A percentile compares a stretch with the other conserved stretches of the same genome.
These are phyloP conservation scores for Protobothrops mucrosquamatus DNA, from an alignment of 2,113 vertebrate species.

Conservation along the genomic window DNA sequence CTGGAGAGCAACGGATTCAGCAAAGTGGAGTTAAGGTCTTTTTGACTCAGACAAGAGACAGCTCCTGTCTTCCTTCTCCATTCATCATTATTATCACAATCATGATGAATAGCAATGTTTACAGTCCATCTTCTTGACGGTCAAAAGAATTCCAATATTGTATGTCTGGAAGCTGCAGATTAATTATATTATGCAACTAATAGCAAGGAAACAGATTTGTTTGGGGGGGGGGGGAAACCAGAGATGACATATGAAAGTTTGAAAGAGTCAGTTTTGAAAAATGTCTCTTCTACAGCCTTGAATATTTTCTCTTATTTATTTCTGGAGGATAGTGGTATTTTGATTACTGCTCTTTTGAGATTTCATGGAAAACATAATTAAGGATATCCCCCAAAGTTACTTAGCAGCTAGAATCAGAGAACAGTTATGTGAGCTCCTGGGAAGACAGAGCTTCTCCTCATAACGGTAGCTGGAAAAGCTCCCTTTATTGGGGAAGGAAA, in stretches of 20 bases:
- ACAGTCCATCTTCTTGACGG: not conserved
- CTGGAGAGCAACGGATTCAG: not conserved
- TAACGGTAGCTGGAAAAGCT: not conserved
- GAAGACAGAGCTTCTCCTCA: not conserved
- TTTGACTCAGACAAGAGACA: not conserved
- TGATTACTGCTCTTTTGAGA: not conserved
- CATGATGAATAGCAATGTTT: not conserved
- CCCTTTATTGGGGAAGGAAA: not conserved
- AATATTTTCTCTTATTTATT: not conserved
- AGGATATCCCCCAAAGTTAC: not conserved
- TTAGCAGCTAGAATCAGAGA: not conserved
- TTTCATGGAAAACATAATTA: not conserved
- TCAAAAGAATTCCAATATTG: not conserved
- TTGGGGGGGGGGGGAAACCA: no score
- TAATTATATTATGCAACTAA: not conserved
- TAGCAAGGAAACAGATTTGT: not conserved
- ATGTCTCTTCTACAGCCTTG: not conserved
- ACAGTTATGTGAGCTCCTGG: not conserved
- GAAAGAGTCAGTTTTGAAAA: not conserved
- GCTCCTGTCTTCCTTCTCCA: not conserved
- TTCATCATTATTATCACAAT: not conserved
- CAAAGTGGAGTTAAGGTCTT: not conserved
- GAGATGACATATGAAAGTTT: not conserved
- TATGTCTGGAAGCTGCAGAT: not conserved
- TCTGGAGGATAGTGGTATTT: not conserved